Evolutionary conservation across 2,797 vertebrate species (phyloP).

Genomic region (Tarsius wallacei): DNA sequence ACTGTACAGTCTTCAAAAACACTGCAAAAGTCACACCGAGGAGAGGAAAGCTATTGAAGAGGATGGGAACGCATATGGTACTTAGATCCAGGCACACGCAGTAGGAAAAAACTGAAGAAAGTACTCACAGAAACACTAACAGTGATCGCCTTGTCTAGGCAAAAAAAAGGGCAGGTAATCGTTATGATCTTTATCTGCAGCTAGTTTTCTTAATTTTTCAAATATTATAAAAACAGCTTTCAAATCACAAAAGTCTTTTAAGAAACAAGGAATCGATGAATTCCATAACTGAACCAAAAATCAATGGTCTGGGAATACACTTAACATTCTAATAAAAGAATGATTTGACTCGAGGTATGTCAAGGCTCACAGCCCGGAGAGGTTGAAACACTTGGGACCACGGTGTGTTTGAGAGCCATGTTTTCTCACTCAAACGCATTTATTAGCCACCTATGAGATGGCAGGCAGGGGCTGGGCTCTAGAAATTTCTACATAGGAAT

Average conservation of each 20-base stretch:
- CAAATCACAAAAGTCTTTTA: neutral
- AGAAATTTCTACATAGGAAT: neutral
- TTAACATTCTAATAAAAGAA: neutral
- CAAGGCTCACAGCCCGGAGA: neutral
- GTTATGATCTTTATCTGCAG: neutral
- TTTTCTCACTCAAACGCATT: neutral
- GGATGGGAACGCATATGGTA: neutral
- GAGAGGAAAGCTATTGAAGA: neutral
- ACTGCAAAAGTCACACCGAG: neutral
- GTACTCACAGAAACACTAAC: neutral
- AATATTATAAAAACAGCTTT: neutral
- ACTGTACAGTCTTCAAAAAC: neutral
- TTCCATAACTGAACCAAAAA: constrained; percentile 31
- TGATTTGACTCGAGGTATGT: neutral
- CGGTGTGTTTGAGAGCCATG: neutral
- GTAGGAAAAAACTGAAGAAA: neutral
- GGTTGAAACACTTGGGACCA: neutral
- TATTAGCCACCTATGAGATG: neutral
- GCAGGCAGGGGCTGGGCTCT: neutral
- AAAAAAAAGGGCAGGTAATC: neutral
- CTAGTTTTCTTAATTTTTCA: neutral
- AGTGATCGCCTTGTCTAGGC: neutral
- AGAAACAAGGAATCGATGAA: neutral
- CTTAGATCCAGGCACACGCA: neutral
- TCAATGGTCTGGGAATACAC: neutral